phyloP scores from a whole-genome alignment of 2,888 invertebrate species.

The Allygus modestus region DNA sequence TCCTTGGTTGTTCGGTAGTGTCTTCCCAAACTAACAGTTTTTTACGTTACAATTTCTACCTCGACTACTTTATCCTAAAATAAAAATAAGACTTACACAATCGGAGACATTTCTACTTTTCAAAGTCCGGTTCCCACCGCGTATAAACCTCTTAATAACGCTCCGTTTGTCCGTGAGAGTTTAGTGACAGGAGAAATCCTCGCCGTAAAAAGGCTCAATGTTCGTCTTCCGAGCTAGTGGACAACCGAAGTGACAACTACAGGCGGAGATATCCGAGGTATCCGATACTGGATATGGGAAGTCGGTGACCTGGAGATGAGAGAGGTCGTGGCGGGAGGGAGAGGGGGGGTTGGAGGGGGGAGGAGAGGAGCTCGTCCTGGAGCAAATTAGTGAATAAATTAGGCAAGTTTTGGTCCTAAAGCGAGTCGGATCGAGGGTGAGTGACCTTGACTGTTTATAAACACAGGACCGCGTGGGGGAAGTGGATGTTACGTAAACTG shows the following conservation, averaged over 20 bases:
- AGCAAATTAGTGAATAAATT: conserved; percentile 40
- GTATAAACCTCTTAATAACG: not conserved
- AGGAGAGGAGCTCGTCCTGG: conserved; percentile 10
- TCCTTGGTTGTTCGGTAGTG: too few relatives aligned
- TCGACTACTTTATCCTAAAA: too few relatives aligned
- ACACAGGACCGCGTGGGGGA: not conserved
- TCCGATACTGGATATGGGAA: not conserved
- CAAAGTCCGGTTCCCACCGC: not conserved
- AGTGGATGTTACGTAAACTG: not conserved
- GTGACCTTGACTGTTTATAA: conserved; percentile 41
- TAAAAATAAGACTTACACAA: too few relatives aligned
- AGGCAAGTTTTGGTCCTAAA: conserved; percentile 22
- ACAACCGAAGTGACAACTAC: conserved; percentile 16
- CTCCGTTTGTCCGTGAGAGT: conserved; percentile 8
- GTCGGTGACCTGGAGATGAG: conserved; percentile 12
- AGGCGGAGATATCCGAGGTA: not conserved
- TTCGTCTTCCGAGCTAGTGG: conserved; percentile 24
- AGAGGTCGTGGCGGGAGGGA: not conserved
- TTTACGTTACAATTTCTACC: too few relatives aligned
- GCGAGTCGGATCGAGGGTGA: conserved; percentile 2
- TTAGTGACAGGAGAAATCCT: conserved; percentile 38
- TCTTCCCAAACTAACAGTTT: too few relatives aligned
- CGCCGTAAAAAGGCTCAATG: conserved; percentile 20
- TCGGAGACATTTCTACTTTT: conserved; percentile 24
- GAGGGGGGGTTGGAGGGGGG: not conserved